A percentile compares a stretch with the other conserved stretches of the same genome.
Evolutionary conservation across 2,113 vertebrate species (phyloP).

Genomic region (Rallus limicola): DNA sequence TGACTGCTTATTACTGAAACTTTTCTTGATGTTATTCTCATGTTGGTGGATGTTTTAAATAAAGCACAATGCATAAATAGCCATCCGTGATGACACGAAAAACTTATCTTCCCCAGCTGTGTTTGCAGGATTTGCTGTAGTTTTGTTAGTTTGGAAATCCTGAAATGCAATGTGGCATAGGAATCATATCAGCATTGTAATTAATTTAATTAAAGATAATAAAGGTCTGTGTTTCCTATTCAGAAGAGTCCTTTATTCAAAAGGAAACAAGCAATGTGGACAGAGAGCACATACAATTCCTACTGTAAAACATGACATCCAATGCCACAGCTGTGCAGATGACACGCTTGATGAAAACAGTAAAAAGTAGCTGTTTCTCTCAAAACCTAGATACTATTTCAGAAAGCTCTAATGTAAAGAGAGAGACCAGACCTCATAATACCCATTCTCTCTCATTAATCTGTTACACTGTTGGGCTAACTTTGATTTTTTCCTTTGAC

Average conservation of each 20-base stretch:
- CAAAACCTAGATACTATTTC: neutral
- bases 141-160: neutral
- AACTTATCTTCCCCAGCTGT: neutral
- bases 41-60: neutral
- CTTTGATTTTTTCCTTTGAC: neutral
- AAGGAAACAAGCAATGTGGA: neutral
- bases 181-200: neutral
- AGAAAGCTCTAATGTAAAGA: neutral
- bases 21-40: neutral
- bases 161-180: neutral
- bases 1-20: neutral
- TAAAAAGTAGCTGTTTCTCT: neutral
- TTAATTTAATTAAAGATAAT: neutral
- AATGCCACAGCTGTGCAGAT: neutral
- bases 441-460: neutral
- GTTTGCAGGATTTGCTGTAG: neutral
- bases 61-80: neutral
- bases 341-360: neutral
- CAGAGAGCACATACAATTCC: neutral
- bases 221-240: neutral
- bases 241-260: neutral
- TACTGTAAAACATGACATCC: neutral
- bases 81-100: neutral
- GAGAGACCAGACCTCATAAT: neutral
- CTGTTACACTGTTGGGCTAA: neutral